Evolutionary conservation across 1,140 invertebrate genomes (phyloP).

Genomic region (Acromyrmex echinatior): DNA sequence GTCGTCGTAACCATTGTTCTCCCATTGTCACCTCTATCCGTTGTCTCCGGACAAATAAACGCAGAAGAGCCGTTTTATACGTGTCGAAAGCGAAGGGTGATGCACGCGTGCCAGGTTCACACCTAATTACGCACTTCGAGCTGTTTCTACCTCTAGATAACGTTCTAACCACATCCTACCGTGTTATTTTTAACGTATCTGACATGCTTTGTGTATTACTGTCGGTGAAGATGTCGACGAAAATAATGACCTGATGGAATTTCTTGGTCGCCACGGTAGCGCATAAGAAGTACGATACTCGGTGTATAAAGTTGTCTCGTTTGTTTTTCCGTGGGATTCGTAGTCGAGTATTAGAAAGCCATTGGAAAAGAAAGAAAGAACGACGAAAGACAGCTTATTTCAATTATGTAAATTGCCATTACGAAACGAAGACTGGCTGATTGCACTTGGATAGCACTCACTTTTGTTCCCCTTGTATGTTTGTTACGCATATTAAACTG

Average conservation of each 20-base stretch:
- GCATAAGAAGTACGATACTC: conserved; percentile 1
- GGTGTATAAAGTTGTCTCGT: conserved; percentile 37
- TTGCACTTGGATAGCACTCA: background rate
- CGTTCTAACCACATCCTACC: background rate
- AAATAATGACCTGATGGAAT: conserved; percentile 28
- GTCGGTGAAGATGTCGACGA: background rate
- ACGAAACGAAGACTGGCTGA: conserved; percentile 6
- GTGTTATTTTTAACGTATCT: conserved; percentile 16
- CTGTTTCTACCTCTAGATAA: background rate
- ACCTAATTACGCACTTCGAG: conserved; percentile 54
- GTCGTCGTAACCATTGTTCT: conserved; percentile 64
- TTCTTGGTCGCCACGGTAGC: background rate
- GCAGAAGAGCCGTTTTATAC: conserved; percentile 36
- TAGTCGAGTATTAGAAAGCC: conserved; percentile 31
- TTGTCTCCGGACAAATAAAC: conserved; percentile 73
- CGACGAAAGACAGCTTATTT: conserved; percentile 33
- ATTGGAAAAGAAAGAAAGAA: background rate
- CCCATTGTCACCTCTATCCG: conserved; percentile 43
- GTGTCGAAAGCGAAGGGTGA: background rate
- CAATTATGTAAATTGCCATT: conserved; percentile 47
- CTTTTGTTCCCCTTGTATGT: background rate
- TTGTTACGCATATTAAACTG: background rate
- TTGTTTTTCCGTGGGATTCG: conserved; percentile 34
- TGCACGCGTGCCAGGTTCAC: conserved; percentile 34
- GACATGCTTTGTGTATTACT: conserved; percentile 22